phyloP scores from a whole-genome alignment of 1,140 invertebrate genomes.

The Aporrectodea caliginosa region DNA sequence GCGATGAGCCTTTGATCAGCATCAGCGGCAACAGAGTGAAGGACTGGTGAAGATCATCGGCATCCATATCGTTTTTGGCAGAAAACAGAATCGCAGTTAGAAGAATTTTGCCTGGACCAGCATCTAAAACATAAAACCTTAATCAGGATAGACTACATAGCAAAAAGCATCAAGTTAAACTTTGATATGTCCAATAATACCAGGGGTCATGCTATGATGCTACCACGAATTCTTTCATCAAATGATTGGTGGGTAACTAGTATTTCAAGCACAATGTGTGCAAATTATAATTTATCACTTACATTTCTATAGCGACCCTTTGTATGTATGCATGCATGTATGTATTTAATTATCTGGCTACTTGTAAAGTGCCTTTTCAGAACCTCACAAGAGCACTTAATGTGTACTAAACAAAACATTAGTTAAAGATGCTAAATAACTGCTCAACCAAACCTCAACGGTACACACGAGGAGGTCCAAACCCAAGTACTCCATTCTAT shows the following conservation, averaged over 20 bases:
- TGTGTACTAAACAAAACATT: too few species aligned
- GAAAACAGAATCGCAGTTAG: not conserved
- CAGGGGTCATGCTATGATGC: too few species aligned
- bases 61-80: not conserved
- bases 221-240: not conserved
- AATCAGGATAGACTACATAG: not conserved
- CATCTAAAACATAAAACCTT: not conserved
- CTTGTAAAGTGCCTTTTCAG: too few species aligned
- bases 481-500: too few species aligned
- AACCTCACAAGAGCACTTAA: too few species aligned
- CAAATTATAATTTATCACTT: not conserved
- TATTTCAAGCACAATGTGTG: not conserved
- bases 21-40: not conserved
- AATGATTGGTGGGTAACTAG: not conserved
- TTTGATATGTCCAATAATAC: not conserved
- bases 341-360: too few species aligned
- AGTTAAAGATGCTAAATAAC: too few species aligned
- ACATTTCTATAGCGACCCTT: too few species aligned
- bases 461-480: too few species aligned
- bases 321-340: too few species aligned
- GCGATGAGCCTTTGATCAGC: not conserved
- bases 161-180: not conserved
- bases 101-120: not conserved
- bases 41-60: not conserved
- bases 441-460: too few species aligned